phyloP scores from a whole-genome alignment of 2,113 vertebrate genomes.

The Cryptoleucopteryx plumbea region DNA sequence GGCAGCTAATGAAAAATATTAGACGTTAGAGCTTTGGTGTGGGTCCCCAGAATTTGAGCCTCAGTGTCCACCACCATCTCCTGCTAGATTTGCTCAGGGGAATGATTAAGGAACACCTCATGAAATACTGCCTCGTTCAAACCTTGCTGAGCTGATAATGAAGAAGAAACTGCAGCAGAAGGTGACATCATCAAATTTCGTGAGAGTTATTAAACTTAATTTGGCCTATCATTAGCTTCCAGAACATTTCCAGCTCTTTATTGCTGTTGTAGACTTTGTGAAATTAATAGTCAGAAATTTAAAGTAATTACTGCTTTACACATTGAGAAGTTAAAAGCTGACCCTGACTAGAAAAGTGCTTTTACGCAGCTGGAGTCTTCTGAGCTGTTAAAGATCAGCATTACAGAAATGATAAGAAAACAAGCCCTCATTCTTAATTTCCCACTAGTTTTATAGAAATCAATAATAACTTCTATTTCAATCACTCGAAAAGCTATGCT shows the following conservation, averaged over 20 bases:
- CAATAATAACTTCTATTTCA: background rate
- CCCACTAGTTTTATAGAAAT: background rate
- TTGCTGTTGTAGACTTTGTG: background rate
- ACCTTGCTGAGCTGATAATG: background rate
- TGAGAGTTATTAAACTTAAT: background rate
- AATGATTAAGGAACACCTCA: background rate
- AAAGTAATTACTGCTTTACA: conserved; percentile 13
- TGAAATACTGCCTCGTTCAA: background rate
- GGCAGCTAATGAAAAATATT: background rate
- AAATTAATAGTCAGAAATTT: background rate
- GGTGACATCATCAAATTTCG: background rate
- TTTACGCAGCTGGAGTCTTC: background rate
- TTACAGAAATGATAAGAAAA: background rate
- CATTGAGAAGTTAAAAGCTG: background rate
- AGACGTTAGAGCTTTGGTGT: background rate
- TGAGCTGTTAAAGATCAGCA: background rate
- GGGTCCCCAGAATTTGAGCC: background rate
- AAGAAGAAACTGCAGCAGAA: background rate
- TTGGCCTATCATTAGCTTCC: background rate
- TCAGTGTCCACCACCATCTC: background rate
- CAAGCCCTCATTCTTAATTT: background rate
- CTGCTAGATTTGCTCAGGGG: background rate
- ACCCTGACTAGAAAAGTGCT: background rate
- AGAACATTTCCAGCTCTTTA: background rate
- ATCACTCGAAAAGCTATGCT: background rate